These are phyloP conservation scores for Plutella xylostella DNA, from an alignment of 2,888 invertebrate species.

Conservation along the genomic window DNA sequence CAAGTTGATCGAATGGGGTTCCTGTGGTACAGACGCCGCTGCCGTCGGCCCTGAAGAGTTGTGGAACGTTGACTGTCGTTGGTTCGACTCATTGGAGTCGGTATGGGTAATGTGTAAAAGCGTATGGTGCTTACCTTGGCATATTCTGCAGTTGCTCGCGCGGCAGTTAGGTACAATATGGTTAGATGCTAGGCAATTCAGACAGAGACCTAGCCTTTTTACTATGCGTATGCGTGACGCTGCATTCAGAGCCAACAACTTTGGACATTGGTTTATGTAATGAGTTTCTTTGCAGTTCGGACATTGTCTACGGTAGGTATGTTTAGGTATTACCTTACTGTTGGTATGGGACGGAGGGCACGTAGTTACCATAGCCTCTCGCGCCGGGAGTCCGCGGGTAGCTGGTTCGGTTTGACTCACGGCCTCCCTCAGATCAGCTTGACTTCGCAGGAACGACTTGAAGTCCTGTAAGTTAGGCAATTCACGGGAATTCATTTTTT, in stretches of 20 bases:
- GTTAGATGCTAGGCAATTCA: conserved; percentile 10
- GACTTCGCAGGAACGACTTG: conserved; percentile 3
- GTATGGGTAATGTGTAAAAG: conserved; percentile 5
- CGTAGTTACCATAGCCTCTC: conserved; percentile 5
- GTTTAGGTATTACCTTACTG: not conserved
- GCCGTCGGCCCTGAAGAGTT: not conserved
- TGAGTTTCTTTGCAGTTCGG: conserved; percentile 1
- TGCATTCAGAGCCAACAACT: conserved; percentile 3
- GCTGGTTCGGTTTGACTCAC: not conserved
- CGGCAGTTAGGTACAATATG: conserved; percentile 10
- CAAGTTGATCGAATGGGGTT: not conserved
- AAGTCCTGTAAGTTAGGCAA: conserved; percentile 7
- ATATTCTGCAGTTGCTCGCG: conserved; percentile 6
- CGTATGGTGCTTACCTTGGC: conserved; percentile 13
- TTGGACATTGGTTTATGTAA: conserved; percentile 3
- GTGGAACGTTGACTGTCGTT: not conserved
- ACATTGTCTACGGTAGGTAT: not conserved
- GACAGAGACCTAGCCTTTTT: conserved; percentile 4
- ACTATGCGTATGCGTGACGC: not conserved
- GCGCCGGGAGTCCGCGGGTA: too few species aligned
- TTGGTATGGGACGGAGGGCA: not conserved
- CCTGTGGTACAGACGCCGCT: not conserved
- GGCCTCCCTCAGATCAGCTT: conserved; percentile 3
- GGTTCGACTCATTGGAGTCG: not conserved
- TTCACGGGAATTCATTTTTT: not conserved